Conservation (phyloP, 2,888 invertebrate genomes). For the Amphiduros pacificus region DNA sequence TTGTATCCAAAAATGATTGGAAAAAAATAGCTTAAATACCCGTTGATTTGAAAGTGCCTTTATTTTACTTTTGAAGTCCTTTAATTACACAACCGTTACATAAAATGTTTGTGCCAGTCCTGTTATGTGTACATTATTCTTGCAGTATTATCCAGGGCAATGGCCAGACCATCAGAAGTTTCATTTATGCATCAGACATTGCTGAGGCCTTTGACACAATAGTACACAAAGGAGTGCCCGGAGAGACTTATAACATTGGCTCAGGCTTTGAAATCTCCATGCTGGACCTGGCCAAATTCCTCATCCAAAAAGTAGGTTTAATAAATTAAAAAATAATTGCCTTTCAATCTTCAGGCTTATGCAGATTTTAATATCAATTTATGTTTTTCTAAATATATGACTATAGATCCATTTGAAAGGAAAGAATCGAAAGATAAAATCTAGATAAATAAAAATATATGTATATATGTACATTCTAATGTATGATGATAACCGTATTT, state of each 20-base stretch:
- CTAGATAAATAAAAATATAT: not conserved
- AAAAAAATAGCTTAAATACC: too few relatives aligned
- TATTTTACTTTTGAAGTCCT: too few relatives aligned
- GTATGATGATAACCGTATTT: too few relatives aligned
- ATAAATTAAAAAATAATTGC: not conserved
- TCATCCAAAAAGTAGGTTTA: slow-evolving; percentile 40
- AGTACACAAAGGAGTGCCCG: slow-evolving; percentile 43
- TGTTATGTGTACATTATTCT: too few relatives aligned
- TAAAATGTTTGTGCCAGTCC: too few relatives aligned
- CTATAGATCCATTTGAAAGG: not conserved
- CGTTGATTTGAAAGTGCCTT: too few relatives aligned
- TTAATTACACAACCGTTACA: too few relatives aligned
- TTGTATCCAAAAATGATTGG: too few relatives aligned
- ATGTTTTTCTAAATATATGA: not conserved
- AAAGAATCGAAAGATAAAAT: not conserved
- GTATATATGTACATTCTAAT: too few relatives aligned
- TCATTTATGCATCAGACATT: slow-evolving; percentile 40
- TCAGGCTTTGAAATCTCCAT: slow-evolving; percentile 44
- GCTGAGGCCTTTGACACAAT: slow-evolving; percentile 33
- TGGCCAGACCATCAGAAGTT: slow-evolving; percentile 45
- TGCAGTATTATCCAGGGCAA: slow-evolving; percentile 37
- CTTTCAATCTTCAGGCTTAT: not conserved
- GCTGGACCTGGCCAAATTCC: slow-evolving; percentile 49
- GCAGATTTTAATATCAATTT: not conserved
- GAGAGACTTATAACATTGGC: slow-evolving; percentile 41